Evolutionary conservation across 2,888 invertebrate species (phyloP), one percentile per base, ranked within the genome.

Genomic region (Cephonodes hylas): DNA sequence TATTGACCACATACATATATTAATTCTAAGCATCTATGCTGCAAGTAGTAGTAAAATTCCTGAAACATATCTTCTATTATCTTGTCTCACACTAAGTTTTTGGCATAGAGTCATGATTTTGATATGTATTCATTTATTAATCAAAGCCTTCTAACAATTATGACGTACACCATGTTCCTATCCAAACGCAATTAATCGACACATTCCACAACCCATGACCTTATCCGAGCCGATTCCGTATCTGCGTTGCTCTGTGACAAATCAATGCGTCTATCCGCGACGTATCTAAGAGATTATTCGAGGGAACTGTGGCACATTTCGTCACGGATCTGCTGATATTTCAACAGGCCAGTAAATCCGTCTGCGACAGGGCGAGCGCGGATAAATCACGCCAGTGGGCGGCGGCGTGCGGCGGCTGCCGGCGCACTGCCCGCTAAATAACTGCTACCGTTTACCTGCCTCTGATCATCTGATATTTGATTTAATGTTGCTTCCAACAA

Each of bases 361-460:
- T 65, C 70, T 66, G 65, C 69, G 72, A 73, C 75, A 75, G 69
- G 68, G 74, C 65, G 76, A 74, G 75, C 73, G 80, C 81, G 85
- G 86, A 89, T 91, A 91, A 91, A 90, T 91, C 89, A 89, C 86
- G 73, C 69, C 66, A 76, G 90, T 89, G 90, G 90, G 91, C 86
- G 89, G 83, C 77, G 71, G 72, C 72, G 67, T 62, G 63, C 66
- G 65, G 65, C 65, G 71, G 79, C 82, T 79, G 76, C 82, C 76
- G 81, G 77, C 81, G 74, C 77, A 77, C 77, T 77, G 77, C 79
- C 79, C 71, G 84, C 84, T 85, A 82, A 85, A 85, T 86, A 86
- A 86, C 89, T 80, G 91, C 91, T 91, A 91, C 91, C 89, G 91
- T 91, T 91, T 89, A 86, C 90, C 82, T 88, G 86, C 84, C 83